A percentile compares a stretch with the other conserved stretches of the same genome.
phyloP scores from a whole-genome alignment of 1,140 invertebrate species.

The Drosophila ficusphila region DNA sequence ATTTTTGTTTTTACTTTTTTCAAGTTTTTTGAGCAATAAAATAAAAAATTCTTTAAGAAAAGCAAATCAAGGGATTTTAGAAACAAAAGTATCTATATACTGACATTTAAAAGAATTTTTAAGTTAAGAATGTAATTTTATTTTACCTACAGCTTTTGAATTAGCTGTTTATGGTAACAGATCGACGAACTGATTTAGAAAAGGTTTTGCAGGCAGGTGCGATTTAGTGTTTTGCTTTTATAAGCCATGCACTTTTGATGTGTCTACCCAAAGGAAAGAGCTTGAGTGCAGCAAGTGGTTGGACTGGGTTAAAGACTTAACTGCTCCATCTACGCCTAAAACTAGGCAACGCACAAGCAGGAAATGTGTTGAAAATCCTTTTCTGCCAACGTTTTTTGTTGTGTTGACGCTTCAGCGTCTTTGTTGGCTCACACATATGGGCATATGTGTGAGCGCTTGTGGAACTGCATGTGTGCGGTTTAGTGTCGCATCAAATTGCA shows the following conservation, averaged over 20 bases:
- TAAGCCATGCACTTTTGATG: constrained; percentile 49
- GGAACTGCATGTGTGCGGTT: constrained; percentile 55
- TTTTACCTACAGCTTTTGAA: too few relatives aligned
- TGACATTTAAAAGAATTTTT: too few relatives aligned
- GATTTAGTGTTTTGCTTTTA: constrained; percentile 59
- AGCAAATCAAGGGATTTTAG: too few relatives aligned
- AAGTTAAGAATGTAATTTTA: too few relatives aligned
- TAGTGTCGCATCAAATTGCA: constrained; percentile 77
- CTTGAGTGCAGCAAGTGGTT: constrained; percentile 4
- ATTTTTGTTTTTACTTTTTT: too few relatives aligned
- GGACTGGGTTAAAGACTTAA: constrained; percentile 30
- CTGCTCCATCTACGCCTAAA: constrained; percentile 61
- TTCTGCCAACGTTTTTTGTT: constrained; percentile 63
- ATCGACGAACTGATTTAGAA: neutral
- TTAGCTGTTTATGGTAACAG: neutral
- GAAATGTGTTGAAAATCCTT: constrained; percentile 72
- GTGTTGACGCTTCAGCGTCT: constrained; percentile 18
- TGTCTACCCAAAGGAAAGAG: neutral
- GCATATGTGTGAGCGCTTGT: constrained; percentile 1
- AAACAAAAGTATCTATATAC: too few relatives aligned
- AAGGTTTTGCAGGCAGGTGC: constrained; percentile 6
- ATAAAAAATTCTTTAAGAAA: too few relatives aligned
- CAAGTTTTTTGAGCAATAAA: too few relatives aligned
- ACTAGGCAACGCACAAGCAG: constrained; percentile 61
- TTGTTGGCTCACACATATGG: constrained; percentile 27